These are phyloP conservation scores for Taenaris catops DNA, from an alignment of 2,888 invertebrate species.

Conservation along the genomic window DNA sequence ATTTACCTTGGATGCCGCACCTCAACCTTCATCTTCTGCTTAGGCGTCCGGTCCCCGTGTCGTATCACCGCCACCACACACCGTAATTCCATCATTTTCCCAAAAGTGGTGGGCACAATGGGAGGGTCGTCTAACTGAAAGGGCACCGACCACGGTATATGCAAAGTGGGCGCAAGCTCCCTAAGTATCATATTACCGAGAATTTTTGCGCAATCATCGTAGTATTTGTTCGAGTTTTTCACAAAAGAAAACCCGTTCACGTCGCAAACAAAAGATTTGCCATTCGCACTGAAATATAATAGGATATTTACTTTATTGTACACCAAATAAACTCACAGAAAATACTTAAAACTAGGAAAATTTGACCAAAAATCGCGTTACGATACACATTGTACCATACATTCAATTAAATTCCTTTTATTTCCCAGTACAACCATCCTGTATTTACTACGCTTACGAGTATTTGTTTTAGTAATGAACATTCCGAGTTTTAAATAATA, in stretches of 20 bases:
- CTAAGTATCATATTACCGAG: slow-evolving; percentile 98
- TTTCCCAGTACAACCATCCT: too few relatives aligned
- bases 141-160: slow-evolving; percentile 98
- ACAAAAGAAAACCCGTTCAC: slow-evolving; percentile 99
- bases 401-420: too few relatives aligned
- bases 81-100: slow-evolving; percentile 95
- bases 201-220: slow-evolving; percentile 99
- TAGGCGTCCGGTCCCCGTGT: slow-evolving; percentile 99
- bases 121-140: slow-evolving; percentile 99
- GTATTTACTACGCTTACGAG: slow-evolving; percentile 74
- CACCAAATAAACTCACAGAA: not conserved
- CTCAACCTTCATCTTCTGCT: slow-evolving; percentile 99
- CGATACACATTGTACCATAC: too few relatives aligned
- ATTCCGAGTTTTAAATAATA: slow-evolving; percentile 78
- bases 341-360: not conserved
- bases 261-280: slow-evolving; percentile 99
- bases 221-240: slow-evolving; percentile 99
- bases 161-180: slow-evolving; percentile 95
- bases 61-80: slow-evolving; percentile 98
- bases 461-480: slow-evolving; percentile 81
- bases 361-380: too few relatives aligned
- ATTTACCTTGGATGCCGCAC: slow-evolving; percentile 94
- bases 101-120: slow-evolving; percentile 98
- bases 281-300: slow-evolving; percentile 88
- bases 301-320: not conserved